A percentile compares a stretch with the other conserved stretches of the same genome.
Conservation (phyloP, 2,797 vertebrate genomes). For the Sebastes alutus region DNA sequence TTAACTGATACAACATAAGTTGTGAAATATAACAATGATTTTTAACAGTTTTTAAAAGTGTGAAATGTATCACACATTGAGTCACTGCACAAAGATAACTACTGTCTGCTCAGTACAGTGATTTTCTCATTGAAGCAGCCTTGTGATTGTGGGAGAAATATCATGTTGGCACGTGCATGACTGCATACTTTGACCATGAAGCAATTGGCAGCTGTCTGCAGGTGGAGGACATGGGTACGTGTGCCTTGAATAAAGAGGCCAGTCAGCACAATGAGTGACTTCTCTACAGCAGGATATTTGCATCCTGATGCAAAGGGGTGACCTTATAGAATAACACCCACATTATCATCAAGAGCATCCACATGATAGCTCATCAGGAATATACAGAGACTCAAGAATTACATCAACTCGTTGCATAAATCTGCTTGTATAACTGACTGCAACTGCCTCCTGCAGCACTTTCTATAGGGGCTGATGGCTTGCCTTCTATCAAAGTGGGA, state of each 20-base stretch:
- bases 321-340: neutral
- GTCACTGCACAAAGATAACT: neutral
- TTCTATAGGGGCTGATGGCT: neutral
- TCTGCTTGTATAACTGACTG: conserved; percentile 7
- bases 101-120: neutral
- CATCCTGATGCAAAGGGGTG: conserved; percentile 14
- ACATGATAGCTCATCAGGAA: neutral
- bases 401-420: neutral
- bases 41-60: neutral
- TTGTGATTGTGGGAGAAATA: neutral
- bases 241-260: conserved; percentile 33
- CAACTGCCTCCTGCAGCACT: neutral
- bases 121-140: neutral
- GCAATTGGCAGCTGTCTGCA: neutral
- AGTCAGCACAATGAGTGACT: conserved; percentile 54
- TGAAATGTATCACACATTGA: conserved; percentile 6
- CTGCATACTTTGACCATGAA: neutral
- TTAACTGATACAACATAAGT: neutral
- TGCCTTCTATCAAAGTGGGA: conserved; percentile 27
- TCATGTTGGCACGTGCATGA: neutral
- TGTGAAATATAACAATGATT: neutral
- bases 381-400: neutral
- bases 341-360: neutral
- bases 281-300: conserved; percentile 33
- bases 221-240: neutral